These are phyloP conservation scores for Callyntrura sp. DNA, from an alignment of 2,888 invertebrate species.

Conservation along the genomic window DNA sequence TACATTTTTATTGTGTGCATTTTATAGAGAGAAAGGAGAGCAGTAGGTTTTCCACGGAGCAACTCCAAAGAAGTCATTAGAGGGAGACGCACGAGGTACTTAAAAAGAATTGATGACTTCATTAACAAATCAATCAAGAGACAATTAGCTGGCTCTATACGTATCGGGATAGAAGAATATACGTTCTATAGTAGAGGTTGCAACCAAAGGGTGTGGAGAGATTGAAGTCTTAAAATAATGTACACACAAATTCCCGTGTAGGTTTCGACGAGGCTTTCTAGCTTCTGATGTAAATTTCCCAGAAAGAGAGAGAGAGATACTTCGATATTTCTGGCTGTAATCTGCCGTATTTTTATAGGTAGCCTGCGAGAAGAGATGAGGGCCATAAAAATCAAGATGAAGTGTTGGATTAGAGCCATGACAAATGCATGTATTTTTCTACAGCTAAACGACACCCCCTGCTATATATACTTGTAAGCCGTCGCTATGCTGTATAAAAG, in stretches of 20 bases:
- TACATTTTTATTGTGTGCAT: background rate
- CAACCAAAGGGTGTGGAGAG: background rate
- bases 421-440: background rate
- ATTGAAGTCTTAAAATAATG: slow-evolving; percentile 7
- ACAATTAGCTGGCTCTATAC: slow-evolving; percentile 80
- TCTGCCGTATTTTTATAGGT: slow-evolving; percentile 12
- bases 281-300: background rate
- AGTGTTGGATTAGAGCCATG: slow-evolving; percentile 81
- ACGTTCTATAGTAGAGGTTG: slow-evolving; percentile 4
- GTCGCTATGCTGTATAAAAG: too few species aligned
- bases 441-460: too few species aligned
- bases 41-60: slow-evolving; percentile 43
- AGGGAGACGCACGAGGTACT: slow-evolving; percentile 65
- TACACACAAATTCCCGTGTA: background rate
- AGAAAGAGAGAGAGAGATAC: background rate
- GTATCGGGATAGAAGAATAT: background rate
- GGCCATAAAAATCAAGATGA: slow-evolving; percentile 79
- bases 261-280: background rate
- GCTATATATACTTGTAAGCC: too few species aligned
- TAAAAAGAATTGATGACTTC: slow-evolving; percentile 81
- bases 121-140: slow-evolving; percentile 83
- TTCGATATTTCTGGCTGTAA: too few species aligned
- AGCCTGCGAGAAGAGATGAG: background rate
- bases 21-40: slow-evolving; percentile 17
- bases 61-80: slow-evolving; percentile 44